Conservation (phyloP, 2,797 vertebrate species). For the Pseudochirops corinnae region DNA sequence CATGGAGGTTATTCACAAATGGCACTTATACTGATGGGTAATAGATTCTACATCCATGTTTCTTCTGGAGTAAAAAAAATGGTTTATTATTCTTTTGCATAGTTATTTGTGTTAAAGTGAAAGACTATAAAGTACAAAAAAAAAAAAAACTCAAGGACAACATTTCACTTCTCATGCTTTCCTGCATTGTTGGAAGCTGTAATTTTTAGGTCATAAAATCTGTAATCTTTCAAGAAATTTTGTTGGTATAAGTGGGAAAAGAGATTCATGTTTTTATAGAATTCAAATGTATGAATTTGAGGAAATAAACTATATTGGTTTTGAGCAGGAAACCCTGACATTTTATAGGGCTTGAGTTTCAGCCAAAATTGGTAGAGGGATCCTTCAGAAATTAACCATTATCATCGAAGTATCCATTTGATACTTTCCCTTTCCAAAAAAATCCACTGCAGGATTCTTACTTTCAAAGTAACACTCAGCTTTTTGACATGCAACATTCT, state of each 20-base stretch:
- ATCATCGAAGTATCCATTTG: slow-evolving; percentile 80
- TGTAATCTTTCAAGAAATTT: slow-evolving; percentile 39
- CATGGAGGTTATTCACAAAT: neutral
- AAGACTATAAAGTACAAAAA: neutral
- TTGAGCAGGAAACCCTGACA: slow-evolving; percentile 40
- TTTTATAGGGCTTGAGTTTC: slow-evolving; percentile 62
- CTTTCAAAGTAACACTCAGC: slow-evolving; percentile 79
- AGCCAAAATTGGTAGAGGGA: slow-evolving; percentile 73
- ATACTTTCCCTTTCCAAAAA: slow-evolving; percentile 82
- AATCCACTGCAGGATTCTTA: slow-evolving; percentile 77
- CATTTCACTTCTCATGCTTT: slow-evolving; percentile 13
- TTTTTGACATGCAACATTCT: slow-evolving; percentile 82
- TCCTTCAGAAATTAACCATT: slow-evolving; percentile 74
- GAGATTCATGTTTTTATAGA: slow-evolving; percentile 1
- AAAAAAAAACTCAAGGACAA: neutral
- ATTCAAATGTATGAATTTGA: slow-evolving; percentile 50
- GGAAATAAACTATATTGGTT: neutral
- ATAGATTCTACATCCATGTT: slow-evolving; percentile 25
- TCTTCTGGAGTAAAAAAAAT: slow-evolving; percentile 21
- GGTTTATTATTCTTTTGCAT: slow-evolving; percentile 26
- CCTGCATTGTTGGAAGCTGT: slow-evolving; percentile 15
- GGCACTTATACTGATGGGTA: neutral
- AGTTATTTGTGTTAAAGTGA: slow-evolving; percentile 56
- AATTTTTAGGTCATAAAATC: slow-evolving; percentile 62
- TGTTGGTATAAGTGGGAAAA: slow-evolving; percentile 13